Base-by-base conservation (phyloP, 1,140 invertebrate species). In the Babylonia areolata region DNA sequence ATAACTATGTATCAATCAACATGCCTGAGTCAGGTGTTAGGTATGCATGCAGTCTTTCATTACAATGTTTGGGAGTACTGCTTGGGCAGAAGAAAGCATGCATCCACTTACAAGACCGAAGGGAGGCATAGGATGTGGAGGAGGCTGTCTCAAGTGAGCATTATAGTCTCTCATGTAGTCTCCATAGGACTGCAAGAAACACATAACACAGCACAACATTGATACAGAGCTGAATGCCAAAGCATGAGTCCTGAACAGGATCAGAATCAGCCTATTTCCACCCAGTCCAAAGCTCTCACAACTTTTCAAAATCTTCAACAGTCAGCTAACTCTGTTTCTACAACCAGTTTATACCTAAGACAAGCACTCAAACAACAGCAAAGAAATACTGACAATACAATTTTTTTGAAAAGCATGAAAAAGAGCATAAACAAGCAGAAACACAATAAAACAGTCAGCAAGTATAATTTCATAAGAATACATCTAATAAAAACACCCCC, bases 81-180 rank as follows among this genome's bases (percentile, higher is more conserved):
- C 46, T 12, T 12, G 46, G 46, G 46, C 17, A 17, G 46, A 51
- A 51, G 46, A 78, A 37, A 79, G 40, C n/a, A n/a, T 28, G n/a
- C 39, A 79, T 28, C 17, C 46, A 54, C 90, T 92, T 93, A 95
- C 94, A 28, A 93, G 93, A 79, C 93, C 93, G 91, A 94, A 95
- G 35, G 90, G 92, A 40, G 93, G 92, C 83, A 94, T 90, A 28
- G 93, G 92, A 23, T 93, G 91, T 85, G 93, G 91, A 51, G 93
- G 92, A 69, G 89, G 88, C 46, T 93, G 92, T 85, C 93, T 73
- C 64, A 84, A 90, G 39, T 92, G 92, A 64, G 94, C 5, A 64
- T 23, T 23, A 90, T 92, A 94, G 82, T 94, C 93, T 75, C 93
- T 84, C 84, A 92, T 92, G 86, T 93, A 94, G 87, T 94, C 94